phyloP scores from a whole-genome alignment of 2,888 invertebrate genomes.

The Drosophila paranaensis region DNA sequence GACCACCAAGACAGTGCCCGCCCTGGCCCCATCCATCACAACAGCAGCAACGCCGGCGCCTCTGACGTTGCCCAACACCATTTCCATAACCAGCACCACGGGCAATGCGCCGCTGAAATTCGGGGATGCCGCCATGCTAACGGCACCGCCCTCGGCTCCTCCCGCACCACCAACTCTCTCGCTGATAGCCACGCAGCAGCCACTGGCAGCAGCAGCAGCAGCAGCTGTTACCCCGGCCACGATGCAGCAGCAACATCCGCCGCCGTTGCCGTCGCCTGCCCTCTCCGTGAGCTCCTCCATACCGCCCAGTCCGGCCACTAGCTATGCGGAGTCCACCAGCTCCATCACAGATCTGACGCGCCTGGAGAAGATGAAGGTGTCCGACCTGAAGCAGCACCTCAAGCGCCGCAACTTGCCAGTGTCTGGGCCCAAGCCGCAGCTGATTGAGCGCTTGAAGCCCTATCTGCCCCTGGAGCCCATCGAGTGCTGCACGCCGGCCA shows the following conservation, averaged over 20 bases:
- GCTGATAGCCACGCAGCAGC: slow-evolving; percentile 69
- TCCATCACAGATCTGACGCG: slow-evolving; percentile 86
- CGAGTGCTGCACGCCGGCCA: slow-evolving; percentile 76
- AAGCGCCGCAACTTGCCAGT: slow-evolving; percentile 97
- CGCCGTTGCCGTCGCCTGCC: slow-evolving; percentile 86
- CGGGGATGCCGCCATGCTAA: slow-evolving; percentile 45
- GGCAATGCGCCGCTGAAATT: slow-evolving; percentile 47
- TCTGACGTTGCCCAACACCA: slow-evolving; percentile 58
- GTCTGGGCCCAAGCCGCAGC: slow-evolving; percentile 97
- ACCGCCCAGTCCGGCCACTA: slow-evolving; percentile 84
- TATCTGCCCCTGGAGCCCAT: slow-evolving; percentile 86
- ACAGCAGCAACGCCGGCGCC: slow-evolving; percentile 40
- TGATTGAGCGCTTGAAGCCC: slow-evolving; percentile 95
- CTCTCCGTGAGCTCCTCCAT: slow-evolving; percentile 85
- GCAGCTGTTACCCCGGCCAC: slow-evolving; percentile 14
- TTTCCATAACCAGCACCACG: slow-evolving; percentile 71
- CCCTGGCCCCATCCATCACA: slow-evolving; percentile 45
- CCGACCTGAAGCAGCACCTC: slow-evolving; percentile 96
- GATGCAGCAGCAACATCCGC: slow-evolving; percentile 74
- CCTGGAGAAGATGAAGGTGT: slow-evolving; percentile 98
- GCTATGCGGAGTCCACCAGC: slow-evolving; percentile 81
- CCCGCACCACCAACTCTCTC: slow-evolving; percentile 70
- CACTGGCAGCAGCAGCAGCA: slow-evolving; percentile 22
- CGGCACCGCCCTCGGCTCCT: slow-evolving; percentile 22
- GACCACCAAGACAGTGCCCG: slow-evolving; percentile 70